These are phyloP conservation scores for Neuroterus valhalla DNA, from an alignment of 1,140 invertebrate species.

Conservation along the genomic window DNA sequence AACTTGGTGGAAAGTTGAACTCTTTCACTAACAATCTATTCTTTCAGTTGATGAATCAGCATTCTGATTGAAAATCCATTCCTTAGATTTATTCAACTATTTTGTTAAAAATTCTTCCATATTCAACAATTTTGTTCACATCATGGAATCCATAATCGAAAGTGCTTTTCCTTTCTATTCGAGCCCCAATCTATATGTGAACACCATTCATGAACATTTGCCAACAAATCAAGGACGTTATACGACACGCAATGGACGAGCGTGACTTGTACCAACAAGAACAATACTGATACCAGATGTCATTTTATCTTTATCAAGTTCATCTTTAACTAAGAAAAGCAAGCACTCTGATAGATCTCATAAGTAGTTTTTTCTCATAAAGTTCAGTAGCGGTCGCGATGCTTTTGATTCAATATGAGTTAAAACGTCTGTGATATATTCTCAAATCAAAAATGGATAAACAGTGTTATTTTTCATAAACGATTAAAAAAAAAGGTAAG, in stretches of 20 bases:
- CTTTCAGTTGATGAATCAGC: too few relatives aligned
- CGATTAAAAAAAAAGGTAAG: constrained; percentile 9
- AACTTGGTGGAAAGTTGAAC: too few relatives aligned
- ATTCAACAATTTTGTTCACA: too few relatives aligned
- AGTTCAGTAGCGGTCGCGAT: constrained; percentile 36
- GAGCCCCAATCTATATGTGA: constrained; percentile 42
- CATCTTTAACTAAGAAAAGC: constrained; percentile 38
- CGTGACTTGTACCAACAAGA: constrained; percentile 1
- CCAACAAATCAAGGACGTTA: constrained; percentile 54
- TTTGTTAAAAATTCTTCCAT: too few relatives aligned
- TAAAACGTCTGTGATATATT: background rate
- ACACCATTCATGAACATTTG: constrained; percentile 38
- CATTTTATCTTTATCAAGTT: constrained; percentile 33
- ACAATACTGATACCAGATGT: background rate
- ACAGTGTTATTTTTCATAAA: too few relatives aligned
- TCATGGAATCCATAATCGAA: too few relatives aligned
- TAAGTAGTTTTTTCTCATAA: constrained; percentile 41
- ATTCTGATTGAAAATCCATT: too few relatives aligned
- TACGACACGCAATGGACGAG: constrained; percentile 41
- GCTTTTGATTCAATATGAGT: background rate
- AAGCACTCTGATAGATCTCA: constrained; percentile 40
- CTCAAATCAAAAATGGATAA: background rate
- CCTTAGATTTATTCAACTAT: too few relatives aligned
- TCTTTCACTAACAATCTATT: too few relatives aligned
- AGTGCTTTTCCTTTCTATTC: background rate